A percentile compares a stretch with the other conserved stretches of the same genome.
Conservation (phyloP, 92 coral and sea anemone genomes). For the Siderastrea radians region DNA sequence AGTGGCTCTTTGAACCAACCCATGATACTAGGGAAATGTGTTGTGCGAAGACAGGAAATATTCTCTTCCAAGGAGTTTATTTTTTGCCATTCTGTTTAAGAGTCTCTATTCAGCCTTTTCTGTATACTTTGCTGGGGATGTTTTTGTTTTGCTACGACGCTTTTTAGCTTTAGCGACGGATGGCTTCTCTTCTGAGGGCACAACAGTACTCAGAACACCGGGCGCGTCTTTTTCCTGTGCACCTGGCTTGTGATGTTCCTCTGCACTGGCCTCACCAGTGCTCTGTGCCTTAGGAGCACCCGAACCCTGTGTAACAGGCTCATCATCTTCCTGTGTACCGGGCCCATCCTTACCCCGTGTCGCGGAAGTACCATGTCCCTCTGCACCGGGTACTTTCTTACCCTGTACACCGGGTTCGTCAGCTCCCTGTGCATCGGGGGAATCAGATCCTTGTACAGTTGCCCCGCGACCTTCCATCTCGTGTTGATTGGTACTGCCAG, state of each 20-base stretch:
- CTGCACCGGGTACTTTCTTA: neutral
- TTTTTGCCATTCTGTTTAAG: neutral
- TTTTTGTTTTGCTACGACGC: neutral
- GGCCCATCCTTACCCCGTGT: neutral
- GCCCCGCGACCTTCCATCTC: neutral
- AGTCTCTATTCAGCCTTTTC: neutral
- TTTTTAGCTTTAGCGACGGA: neutral
- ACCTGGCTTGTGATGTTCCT: neutral
- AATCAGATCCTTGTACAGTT: no score
- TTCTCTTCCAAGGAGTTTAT: no score
- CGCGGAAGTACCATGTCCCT: neutral
- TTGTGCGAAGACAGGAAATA: no score
- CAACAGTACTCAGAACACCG: neutral
- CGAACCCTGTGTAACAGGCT: neutral
- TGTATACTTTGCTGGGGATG: neutral
- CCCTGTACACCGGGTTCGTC: neutral
- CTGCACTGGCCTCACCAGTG: no score
- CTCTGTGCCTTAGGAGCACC: no score
- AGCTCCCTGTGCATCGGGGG: neutral
- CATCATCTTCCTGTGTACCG: neutral
- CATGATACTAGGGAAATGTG: no score
- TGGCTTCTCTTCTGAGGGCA: neutral
- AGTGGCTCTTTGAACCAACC: no score
- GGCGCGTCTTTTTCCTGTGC: neutral
- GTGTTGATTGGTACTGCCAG: neutral